phyloP scores from a whole-genome alignment of 2,888 invertebrate species.

The Spilarctia lutea region DNA sequence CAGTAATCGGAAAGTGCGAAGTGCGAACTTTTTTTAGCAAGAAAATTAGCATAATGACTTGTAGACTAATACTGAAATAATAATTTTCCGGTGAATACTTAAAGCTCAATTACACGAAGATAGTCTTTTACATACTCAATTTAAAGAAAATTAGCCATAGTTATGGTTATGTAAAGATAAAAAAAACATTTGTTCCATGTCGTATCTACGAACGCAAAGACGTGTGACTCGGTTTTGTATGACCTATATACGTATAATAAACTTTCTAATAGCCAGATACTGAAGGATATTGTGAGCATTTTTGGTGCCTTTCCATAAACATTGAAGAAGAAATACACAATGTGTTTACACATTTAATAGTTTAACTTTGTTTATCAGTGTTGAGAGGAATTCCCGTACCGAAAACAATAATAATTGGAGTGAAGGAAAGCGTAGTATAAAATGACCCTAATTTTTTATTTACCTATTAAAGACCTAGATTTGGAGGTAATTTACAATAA shows the following conservation, averaged over 20 bases:
- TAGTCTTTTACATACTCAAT: background rate
- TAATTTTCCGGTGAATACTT: constrained; percentile 9
- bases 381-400: background rate
- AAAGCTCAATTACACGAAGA: background rate
- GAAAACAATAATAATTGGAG: background rate
- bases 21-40: constrained; percentile 23
- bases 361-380: background rate
- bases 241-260: background rate
- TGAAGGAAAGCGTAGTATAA: background rate
- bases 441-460: background rate
- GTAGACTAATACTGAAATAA: constrained; percentile 21
- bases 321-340: background rate
- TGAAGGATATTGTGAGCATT: background rate
- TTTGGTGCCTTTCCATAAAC: background rate
- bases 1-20: constrained; percentile 40
- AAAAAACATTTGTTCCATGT: background rate
- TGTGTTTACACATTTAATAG: background rate
- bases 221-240: background rate
- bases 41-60: constrained; percentile 36
- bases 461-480: background rate
- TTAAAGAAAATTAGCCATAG: background rate
- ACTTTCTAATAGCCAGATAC: background rate
- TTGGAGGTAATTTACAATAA: background rate
- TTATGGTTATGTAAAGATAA: background rate
- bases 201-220: too few species aligned